These are phyloP conservation scores for Drosophila athabasca DNA, from an alignment of 1,140 invertebrate species.

Conservation along the genomic window DNA sequence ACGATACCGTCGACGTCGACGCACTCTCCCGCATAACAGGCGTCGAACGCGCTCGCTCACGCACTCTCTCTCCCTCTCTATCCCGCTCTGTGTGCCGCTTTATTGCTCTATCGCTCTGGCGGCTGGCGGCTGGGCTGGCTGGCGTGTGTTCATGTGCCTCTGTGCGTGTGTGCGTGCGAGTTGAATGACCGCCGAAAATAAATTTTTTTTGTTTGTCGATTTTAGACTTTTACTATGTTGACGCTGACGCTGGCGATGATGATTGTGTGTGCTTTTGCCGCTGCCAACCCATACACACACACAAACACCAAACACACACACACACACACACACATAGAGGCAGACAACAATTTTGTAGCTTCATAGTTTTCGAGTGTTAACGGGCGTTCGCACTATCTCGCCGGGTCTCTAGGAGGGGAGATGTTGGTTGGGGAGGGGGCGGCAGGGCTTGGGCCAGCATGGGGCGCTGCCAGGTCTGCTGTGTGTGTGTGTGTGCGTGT, in stretches of 20 bases:
- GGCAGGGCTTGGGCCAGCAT: constrained; percentile 50
- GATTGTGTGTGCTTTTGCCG: constrained; percentile 56
- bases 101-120: constrained; percentile 18
- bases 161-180: constrained; percentile 64
- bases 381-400: constrained; percentile 66
- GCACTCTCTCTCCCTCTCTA: constrained; percentile 29
- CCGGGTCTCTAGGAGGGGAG: constrained; percentile 9
- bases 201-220: constrained; percentile 80
- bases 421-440: constrained; percentile 13
- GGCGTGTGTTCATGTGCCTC: constrained; percentile 22
- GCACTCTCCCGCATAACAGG: constrained; percentile 51
- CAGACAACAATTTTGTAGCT: constrained; percentile 49
- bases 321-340: background rate
- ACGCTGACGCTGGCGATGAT: constrained; percentile 61
- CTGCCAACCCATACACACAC: constrained; percentile 44
- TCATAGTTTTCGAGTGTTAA: constrained; percentile 53
- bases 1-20: constrained; percentile 7
- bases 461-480: constrained; percentile 36
- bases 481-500: constrained; percentile 38
- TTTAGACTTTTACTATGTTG: constrained; percentile 84
- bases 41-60: constrained; percentile 32
- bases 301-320: background rate
- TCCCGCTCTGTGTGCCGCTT: constrained; percentile 1
- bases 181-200: constrained; percentile 83
- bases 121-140: too few species aligned